phyloP scores from a whole-genome alignment of 2,888 invertebrate genomes.

The Lordiphosa fenestrarum region DNA sequence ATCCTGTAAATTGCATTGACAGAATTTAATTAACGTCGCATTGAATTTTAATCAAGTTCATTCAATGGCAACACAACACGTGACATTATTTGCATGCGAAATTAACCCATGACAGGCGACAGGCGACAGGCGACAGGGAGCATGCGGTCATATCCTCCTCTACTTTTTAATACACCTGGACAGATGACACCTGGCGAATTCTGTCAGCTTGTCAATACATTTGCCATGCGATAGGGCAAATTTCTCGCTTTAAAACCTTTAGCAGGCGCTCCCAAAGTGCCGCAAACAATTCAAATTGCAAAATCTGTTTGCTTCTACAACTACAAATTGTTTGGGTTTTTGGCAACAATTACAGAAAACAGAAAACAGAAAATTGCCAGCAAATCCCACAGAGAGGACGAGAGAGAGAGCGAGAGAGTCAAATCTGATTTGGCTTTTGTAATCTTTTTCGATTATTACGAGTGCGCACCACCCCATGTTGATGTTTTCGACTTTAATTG shows the following conservation, averaged over 20 bases:
- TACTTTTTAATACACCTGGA: constrained; percentile 14
- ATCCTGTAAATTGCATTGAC: constrained; percentile 60
- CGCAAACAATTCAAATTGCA: too few species aligned
- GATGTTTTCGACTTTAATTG: constrained; percentile 52
- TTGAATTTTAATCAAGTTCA: constrained; percentile 74
- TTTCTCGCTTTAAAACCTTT: too few species aligned
- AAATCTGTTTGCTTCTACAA: too few species aligned
- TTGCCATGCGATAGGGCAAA: too few species aligned
- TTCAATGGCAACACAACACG: constrained; percentile 62
- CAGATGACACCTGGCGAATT: background rate
- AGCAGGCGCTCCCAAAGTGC: too few species aligned
- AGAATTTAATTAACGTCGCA: constrained; percentile 71
- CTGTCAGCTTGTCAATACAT: too few species aligned
- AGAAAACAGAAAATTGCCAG: too few species aligned
- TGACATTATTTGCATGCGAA: constrained; percentile 72
- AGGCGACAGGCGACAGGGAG: constrained; percentile 22
- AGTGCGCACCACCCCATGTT: constrained; percentile 12
- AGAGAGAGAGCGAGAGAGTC: too few species aligned
- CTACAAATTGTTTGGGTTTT: too few species aligned
- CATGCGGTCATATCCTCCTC: constrained; percentile 11
- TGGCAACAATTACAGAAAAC: too few species aligned
- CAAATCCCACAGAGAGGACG: too few species aligned
- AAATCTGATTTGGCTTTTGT: constrained; percentile 10
- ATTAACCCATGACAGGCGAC: constrained; percentile 60
- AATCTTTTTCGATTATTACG: constrained; percentile 33